These are phyloP conservation scores for Lampropteryx suffumata DNA, from an alignment of 2,888 invertebrate genomes.

Conservation along the genomic window DNA sequence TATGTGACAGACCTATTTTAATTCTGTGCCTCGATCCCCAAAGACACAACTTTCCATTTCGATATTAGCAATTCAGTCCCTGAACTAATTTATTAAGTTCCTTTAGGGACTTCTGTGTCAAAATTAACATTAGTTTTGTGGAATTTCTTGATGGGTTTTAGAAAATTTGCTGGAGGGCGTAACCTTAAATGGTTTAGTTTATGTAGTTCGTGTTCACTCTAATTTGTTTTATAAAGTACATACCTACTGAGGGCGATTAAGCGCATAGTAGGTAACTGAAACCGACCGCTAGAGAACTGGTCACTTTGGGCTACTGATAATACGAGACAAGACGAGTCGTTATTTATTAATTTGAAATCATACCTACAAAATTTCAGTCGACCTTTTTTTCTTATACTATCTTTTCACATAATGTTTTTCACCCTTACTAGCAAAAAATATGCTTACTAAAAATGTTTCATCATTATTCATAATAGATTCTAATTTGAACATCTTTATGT, in stretches of 20 bases:
- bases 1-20: slow-evolving; percentile 1
- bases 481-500: slow-evolving; percentile 32
- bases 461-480: slow-evolving; percentile 22
- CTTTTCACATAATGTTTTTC: too few relatives aligned
- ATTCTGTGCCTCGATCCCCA: slow-evolving; percentile 24
- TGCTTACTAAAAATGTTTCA: not conserved
- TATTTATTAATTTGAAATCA: too few relatives aligned
- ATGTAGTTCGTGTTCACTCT: not conserved
- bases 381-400: too few relatives aligned
- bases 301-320: too few relatives aligned
- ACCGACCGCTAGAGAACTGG: too few relatives aligned
- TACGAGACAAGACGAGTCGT: too few relatives aligned
- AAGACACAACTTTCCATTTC: slow-evolving; percentile 46
- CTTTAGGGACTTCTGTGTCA: slow-evolving; percentile 37
- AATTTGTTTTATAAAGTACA: too few relatives aligned
- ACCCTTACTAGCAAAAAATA: not conserved
- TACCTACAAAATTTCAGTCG: too few relatives aligned
- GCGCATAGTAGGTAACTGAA: too few relatives aligned
- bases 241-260: too few relatives aligned
- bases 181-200: slow-evolving; percentile 4
- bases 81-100: slow-evolving; percentile 47
- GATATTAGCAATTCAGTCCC: slow-evolving; percentile 45
- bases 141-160: slow-evolving; percentile 11
- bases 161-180: not conserved
- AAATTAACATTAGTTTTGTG: slow-evolving; percentile 36